A percentile compares a stretch with the other conserved stretches of the same genome.
phyloP scores from a whole-genome alignment of 1,140 invertebrate genomes.

The Frieseomelitta varia region DNA sequence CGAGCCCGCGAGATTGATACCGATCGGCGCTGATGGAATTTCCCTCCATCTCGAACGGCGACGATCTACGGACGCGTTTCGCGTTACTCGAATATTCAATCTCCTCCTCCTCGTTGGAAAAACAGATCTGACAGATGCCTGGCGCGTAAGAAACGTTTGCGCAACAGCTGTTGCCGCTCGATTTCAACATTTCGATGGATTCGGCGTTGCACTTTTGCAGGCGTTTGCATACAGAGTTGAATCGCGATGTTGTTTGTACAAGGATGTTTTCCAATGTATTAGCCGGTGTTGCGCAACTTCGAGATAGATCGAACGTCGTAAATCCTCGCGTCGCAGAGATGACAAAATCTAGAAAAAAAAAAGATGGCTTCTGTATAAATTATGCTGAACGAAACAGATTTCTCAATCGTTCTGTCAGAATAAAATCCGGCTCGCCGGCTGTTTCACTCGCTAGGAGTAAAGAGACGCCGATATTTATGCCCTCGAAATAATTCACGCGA shows the following conservation, averaged over 20 bases:
- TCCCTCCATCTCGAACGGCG: too few relatives aligned
- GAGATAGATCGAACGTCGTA: too few relatives aligned
- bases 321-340: too few relatives aligned
- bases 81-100: not conserved
- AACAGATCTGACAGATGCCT: not conserved
- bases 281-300: too few relatives aligned
- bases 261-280: too few relatives aligned
- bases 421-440: not conserved
- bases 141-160: not conserved
- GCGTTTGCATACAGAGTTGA: too few relatives aligned
- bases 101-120: not conserved
- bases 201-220: too few relatives aligned
- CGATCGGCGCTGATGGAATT: not conserved
- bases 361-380: too few relatives aligned
- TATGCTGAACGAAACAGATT: not conserved
- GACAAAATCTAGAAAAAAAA: too few relatives aligned
- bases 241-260: too few relatives aligned
- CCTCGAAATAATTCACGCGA: conserved; percentile 31
- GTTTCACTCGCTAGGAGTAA: not conserved
- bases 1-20: not conserved
- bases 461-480: conserved; percentile 14
- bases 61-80: not conserved
- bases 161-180: not conserved
- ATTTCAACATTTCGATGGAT: too few relatives aligned
- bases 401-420: not conserved